phyloP scores from a whole-genome alignment of 2,888 invertebrate genomes.

The Idaea straminata region DNA sequence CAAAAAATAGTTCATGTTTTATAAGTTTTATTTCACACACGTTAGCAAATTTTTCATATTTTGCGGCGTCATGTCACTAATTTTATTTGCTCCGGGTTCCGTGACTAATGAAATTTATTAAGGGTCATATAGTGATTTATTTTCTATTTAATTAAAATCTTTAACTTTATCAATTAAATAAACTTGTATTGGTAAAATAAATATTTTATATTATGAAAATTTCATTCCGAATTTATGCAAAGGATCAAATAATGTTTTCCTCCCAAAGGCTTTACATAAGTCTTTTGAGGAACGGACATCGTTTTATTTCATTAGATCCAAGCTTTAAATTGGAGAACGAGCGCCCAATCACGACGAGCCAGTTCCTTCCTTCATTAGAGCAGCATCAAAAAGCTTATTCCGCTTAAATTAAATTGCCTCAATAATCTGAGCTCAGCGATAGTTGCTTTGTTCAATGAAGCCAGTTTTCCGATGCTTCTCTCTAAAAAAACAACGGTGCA shows the following conservation, averaged over 20 bases:
- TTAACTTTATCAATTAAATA: not conserved
- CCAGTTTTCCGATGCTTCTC: conserved; percentile 52
- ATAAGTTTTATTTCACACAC: not conserved
- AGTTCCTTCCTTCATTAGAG: conserved; percentile 49
- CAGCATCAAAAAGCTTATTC: conserved; percentile 59
- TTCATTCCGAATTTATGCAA: not conserved
- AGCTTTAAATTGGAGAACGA: conserved; percentile 10
- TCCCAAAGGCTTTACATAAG: not conserved
- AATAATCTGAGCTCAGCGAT: conserved; percentile 63
- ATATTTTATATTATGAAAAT: not conserved
- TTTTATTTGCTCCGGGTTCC: not conserved
- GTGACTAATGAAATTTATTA: not conserved
- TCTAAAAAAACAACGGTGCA: conserved; percentile 53
- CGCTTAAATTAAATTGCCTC: conserved; percentile 65
- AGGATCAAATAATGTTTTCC: not conserved
- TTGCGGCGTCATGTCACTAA: not conserved
- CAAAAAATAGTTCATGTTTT: not conserved
- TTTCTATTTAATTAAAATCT: not conserved
- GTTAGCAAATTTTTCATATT: not conserved
- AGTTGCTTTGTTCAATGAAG: conserved; percentile 68
- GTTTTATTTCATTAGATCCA: conserved; percentile 1
- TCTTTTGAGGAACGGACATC: not conserved
- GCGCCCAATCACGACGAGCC: conserved; percentile 41
- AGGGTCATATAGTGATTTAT: not conserved
- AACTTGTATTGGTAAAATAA: not conserved